Conservation (phyloP, 2,113 vertebrate genomes). For the Ammodytes marinus region DNA sequence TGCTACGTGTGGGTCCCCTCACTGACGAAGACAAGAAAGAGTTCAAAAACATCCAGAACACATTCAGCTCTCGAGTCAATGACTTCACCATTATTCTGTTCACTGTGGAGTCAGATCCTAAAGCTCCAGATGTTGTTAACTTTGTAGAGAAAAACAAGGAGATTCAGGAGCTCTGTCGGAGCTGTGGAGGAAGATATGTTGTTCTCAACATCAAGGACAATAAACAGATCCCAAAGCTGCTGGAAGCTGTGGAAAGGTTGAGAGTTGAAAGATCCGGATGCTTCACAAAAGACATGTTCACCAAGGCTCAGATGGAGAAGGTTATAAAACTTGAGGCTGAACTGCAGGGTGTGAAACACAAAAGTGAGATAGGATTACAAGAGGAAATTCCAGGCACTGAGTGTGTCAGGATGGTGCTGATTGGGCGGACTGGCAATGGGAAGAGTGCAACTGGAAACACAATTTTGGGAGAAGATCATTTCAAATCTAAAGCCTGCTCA, state of each 20-base stretch:
- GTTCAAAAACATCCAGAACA: conserved; percentile 33
- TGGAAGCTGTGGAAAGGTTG: neutral
- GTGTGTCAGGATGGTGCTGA: conserved; percentile 41
- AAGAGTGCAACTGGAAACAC: conserved; percentile 65
- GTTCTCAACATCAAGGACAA: conserved; percentile 27
- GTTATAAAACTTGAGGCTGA: neutral
- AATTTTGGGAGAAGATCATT: conserved; percentile 12
- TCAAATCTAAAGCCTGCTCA: neutral
- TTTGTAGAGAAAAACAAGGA: neutral
- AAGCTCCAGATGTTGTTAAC: conserved; percentile 13
- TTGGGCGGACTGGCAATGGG: conserved; percentile 45
- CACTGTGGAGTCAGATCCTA: conserved; percentile 25
- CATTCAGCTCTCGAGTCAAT: conserved; percentile 7
- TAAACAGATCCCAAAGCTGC: conserved; percentile 24
- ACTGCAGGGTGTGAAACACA: neutral
- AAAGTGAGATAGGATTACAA: neutral
- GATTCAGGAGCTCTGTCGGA: conserved; percentile 14
- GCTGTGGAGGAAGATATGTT: conserved; percentile 8
- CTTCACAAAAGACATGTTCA: conserved; percentile 25
- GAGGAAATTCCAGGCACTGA: neutral
- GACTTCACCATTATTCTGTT: conserved; percentile 58
- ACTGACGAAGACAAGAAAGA: conserved; percentile 42
- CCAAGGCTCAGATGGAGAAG: neutral
- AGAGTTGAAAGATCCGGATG: neutral
- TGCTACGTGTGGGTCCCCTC: conserved; percentile 30